Evolutionary conservation across 64 coral and sea anemone species (phyloP).

Genomic region (Montipora cactus): DNA sequence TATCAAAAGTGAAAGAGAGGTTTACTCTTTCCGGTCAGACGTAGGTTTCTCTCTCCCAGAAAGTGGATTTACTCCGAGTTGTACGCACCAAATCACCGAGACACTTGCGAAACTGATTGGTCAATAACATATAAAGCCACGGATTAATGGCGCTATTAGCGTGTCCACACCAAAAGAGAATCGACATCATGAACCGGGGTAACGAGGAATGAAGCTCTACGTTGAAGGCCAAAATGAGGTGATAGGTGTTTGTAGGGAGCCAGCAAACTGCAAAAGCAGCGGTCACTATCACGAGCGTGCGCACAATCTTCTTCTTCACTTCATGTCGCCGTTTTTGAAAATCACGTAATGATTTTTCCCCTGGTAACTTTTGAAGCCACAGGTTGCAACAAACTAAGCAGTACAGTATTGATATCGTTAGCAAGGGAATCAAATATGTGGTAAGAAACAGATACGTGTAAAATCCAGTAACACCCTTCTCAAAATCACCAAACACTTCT

Average conservation of each 20-base stretch:
- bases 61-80: neutral
- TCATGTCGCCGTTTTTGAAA: neutral
- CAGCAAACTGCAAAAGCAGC: slow-evolving; percentile 55
- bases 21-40: neutral
- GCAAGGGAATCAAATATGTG: neutral
- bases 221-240: slow-evolving; percentile 12
- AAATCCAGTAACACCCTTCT: neutral
- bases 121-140: slow-evolving; percentile 50
- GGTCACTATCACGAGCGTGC: slow-evolving; percentile 19
- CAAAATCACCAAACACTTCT: neutral
- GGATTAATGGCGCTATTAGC: slow-evolving; percentile 62
- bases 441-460: neutral
- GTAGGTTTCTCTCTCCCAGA: neutral
- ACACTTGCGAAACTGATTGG: slow-evolving; percentile 24
- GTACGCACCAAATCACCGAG: neutral
- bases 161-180: slow-evolving; percentile 39
- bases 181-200: neutral
- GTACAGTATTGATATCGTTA: slow-evolving; percentile 5
- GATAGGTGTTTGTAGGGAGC: slow-evolving; percentile 57
- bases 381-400: neutral
- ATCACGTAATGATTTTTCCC: neutral
- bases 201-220: neutral
- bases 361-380: neutral
- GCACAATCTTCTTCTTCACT: slow-evolving; percentile 15
- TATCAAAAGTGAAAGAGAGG: too few relatives aligned